Evolutionary conservation across 2,797 vertebrate species (phyloP), one percentile per base, ranked within the genome.

Genomic region (Phaenicophaeus curvirostris): DNA sequence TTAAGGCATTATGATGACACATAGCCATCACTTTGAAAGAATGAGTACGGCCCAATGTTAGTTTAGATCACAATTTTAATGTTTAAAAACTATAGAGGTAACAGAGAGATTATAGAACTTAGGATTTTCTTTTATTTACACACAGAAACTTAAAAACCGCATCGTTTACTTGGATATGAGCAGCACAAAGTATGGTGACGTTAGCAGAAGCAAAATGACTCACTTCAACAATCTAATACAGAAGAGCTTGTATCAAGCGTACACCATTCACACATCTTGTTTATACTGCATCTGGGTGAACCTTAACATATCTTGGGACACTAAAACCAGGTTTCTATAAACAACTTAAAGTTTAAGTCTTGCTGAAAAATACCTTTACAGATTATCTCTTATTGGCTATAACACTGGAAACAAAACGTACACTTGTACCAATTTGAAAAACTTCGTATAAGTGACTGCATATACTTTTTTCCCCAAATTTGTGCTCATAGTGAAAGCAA

Each of bases 121-220:
- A 95, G 93, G 96, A 96, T 96, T 96, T 68, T 91, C 69, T 93
- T 89, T 96, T 97, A 98, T 98, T 98, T 98, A 98, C 94, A 97
- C 90, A 94, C 61, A 96, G 87, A 97, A 95, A 96, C 92, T 85
- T 77, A 93, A 90, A 91, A 94, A 71, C 69, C 79, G 51, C 71
- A 51, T 96, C 42, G 14, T 95, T 96, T 93, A 95, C 81, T 94
- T 83, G 93, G 96, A 85, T 89, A 96, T 94, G 95, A 97, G 96
- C 92, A 97, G 92, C 92, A 96, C 93, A 90, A 97, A 94, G 75
- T 96, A 97, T 85, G 80, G 87, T 84, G 50, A 85, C 80, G 75
- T 75, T 82, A 93, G 94, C 91, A 94, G 89, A 86, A 97, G 92
- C 78, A 90, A 93, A 95, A 78, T 72, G 77, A 95, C 87, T 96